Percentiles rank a stretch among this genome's conserved stretches.
These are phyloP conservation scores for Tapirus indicus DNA, from an alignment of 2,797 vertebrate genomes.

Conservation along the genomic window DNA sequence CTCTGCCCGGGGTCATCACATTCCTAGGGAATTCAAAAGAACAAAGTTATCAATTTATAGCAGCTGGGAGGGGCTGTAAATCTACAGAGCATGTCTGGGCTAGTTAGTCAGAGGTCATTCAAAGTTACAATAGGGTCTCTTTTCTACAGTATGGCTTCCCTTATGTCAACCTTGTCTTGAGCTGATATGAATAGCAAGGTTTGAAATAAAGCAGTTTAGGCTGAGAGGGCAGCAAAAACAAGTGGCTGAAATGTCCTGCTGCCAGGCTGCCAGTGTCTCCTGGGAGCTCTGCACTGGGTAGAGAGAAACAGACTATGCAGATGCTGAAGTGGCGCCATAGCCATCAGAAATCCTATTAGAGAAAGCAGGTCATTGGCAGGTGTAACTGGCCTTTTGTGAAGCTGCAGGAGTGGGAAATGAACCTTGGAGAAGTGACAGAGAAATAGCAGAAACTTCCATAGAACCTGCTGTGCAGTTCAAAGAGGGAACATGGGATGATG, in stretches of 20 bases:
- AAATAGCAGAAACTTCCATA: not conserved
- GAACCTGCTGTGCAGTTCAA: not conserved
- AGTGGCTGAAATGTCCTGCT: not conserved
- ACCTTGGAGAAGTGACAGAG: constrained; percentile 38
- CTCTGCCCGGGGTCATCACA: no score
- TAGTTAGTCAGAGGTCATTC: no score
- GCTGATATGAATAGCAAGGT: not conserved
- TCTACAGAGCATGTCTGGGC: no score
- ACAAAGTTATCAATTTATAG: no score
- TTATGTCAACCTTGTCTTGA: no score
- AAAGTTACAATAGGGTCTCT: no score
- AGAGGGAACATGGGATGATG: not conserved
- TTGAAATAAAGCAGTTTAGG: not conserved
- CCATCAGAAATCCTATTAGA: not conserved
- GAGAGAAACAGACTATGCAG: not conserved
- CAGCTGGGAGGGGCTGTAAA: no score
- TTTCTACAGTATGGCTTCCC: no score
- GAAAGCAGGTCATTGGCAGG: constrained; percentile 44
- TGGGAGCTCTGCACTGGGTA: not conserved
- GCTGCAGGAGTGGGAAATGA: not conserved
- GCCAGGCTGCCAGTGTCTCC: not conserved
- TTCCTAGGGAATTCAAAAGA: no score
- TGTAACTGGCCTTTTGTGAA: constrained; percentile 44
- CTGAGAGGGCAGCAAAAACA: constrained; percentile 11
- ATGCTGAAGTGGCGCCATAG: fast-evolving